Percentiles rank a stretch among this genome's conserved stretches.
phyloP scores from a whole-genome alignment of 2,113 vertebrate species.

The Cryptoleucopteryx plumbea region DNA sequence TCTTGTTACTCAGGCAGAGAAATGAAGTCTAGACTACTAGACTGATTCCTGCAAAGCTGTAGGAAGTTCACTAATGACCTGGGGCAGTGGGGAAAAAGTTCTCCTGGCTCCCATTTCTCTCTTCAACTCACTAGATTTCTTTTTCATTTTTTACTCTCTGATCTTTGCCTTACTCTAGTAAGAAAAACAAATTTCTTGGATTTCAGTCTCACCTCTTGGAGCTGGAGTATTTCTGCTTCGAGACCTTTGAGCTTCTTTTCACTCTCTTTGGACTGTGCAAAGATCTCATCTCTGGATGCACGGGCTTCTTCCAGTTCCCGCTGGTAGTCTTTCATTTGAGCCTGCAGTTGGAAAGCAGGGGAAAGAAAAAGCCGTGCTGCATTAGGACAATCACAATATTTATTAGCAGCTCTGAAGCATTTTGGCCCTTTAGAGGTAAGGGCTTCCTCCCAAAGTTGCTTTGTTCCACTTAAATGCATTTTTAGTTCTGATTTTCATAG shows the following conservation, averaged over 20 bases:
- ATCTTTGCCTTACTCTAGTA: background rate
- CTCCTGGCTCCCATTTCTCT: background rate
- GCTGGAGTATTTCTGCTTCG: slow-evolving; percentile 93
- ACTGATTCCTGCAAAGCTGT: background rate
- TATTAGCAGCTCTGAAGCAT: background rate
- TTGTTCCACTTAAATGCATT: background rate
- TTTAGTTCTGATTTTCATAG: background rate
- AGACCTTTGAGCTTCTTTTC: slow-evolving; percentile 95
- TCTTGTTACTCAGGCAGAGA: background rate
- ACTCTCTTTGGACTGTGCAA: slow-evolving; percentile 94
- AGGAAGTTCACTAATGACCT: background rate
- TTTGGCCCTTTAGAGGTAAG: background rate
- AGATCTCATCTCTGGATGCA: slow-evolving; percentile 94
- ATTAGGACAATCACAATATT: background rate
- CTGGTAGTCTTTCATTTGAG: slow-evolving; percentile 97
- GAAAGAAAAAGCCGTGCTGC: background rate
- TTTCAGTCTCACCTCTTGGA: slow-evolving; percentile 85
- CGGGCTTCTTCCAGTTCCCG: slow-evolving; percentile 94
- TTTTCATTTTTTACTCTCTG: background rate
- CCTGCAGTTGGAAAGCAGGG: slow-evolving; percentile 63
- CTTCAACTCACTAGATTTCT: background rate
- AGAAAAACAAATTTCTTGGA: background rate
- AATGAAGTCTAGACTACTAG: background rate
- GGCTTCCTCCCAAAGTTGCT: background rate
- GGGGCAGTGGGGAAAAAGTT: background rate